Conservation (phyloP, 2,888 invertebrate species). For the Zonitis immaculata region DNA sequence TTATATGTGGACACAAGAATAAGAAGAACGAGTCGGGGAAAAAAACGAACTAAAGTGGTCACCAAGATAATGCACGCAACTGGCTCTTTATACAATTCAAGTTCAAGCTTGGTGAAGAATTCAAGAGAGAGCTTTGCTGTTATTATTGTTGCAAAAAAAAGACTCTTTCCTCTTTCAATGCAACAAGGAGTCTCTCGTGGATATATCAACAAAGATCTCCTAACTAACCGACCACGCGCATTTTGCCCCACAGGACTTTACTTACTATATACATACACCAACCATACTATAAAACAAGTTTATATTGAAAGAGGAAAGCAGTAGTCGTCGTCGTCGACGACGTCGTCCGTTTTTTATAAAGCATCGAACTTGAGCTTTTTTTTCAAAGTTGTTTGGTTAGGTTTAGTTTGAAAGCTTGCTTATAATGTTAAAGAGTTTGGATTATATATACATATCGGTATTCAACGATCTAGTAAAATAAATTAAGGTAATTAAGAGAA, state of each 20-base stretch:
- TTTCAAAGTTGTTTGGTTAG: conserved; percentile 38
- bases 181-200: conserved; percentile 19
- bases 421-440: too few relatives aligned
- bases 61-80: conserved; percentile 15
- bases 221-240: conserved; percentile 26
- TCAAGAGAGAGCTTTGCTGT: conserved; percentile 7
- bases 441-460: too few relatives aligned
- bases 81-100: conserved; percentile 3
- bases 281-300: too few relatives aligned
- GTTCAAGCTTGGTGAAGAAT: conserved; percentile 7
- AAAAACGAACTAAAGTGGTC: too few relatives aligned
- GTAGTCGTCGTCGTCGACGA: background rate
- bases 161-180: background rate
- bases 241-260: conserved; percentile 24
- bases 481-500: conserved; percentile 51
- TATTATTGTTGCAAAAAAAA: background rate
- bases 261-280: too few relatives aligned
- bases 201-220: conserved; percentile 29
- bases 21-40: background rate
- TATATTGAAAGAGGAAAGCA: conserved; percentile 26
- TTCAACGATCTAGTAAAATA: conserved; percentile 46
- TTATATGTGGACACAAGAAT: too few relatives aligned
- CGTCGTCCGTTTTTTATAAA: too few relatives aligned
- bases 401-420: too few relatives aligned
- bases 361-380: too few relatives aligned